phyloP scores from a whole-genome alignment of 2,888 invertebrate genomes.

The Pristionchus entomophagus region DNA sequence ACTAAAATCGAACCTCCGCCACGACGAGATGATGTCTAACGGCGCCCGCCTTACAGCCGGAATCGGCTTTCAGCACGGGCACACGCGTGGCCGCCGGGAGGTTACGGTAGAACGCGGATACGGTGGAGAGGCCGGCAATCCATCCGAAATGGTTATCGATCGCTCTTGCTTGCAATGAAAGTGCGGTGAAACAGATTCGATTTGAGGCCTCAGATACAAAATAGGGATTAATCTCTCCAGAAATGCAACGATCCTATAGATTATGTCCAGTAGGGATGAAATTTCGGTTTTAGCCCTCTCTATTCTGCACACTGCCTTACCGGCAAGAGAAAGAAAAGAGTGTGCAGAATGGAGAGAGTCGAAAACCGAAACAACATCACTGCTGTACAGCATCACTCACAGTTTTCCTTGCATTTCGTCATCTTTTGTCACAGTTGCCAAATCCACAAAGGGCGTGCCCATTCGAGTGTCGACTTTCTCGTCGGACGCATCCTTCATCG shows the following conservation, averaged over 20 bases:
- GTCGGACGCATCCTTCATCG: background rate
- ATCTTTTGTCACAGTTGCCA: no score
- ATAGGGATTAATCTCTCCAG: background rate
- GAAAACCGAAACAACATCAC: no score
- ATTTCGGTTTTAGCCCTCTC: no score
- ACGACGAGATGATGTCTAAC: background rate
- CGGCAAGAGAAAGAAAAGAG: no score
- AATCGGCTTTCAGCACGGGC: background rate
- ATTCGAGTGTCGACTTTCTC: background rate
- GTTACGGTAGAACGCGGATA: background rate
- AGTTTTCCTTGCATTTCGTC: background rate
- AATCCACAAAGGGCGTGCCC: background rate
- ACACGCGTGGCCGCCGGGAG: background rate
- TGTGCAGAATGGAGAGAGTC: no score
- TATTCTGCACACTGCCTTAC: no score
- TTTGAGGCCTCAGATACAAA: no score
- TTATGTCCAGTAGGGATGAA: no score
- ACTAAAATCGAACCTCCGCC: background rate
- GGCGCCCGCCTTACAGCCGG: background rate
- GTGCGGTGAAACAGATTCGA: background rate
- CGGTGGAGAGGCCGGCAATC: background rate
- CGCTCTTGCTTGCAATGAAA: background rate
- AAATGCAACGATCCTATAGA: background rate
- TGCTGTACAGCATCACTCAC: background rate
- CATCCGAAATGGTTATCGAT: background rate